These are phyloP conservation scores for Habrosyne pyritoides DNA, from an alignment of 2,888 invertebrate genomes.

Conservation along the genomic window DNA sequence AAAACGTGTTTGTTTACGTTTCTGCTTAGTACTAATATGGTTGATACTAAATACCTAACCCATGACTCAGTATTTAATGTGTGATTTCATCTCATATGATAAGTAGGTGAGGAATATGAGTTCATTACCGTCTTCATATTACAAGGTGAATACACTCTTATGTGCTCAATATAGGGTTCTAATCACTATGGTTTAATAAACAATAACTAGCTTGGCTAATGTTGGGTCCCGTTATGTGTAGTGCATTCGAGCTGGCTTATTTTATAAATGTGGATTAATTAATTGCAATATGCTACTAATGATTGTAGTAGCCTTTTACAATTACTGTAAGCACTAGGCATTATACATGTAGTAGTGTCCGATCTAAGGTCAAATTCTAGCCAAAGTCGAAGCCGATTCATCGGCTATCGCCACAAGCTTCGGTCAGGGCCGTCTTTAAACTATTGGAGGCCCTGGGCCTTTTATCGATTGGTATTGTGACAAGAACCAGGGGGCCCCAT, in stretches of 20 bases:
- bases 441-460: too few species aligned
- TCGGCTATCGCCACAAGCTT: too few species aligned
- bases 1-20: conserved; percentile 16
- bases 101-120: conserved; percentile 4
- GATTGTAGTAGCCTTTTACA: too few species aligned
- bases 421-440: too few species aligned
- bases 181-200: neutral
- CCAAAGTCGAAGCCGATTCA: too few species aligned
- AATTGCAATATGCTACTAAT: neutral
- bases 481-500: too few species aligned
- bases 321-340: too few species aligned
- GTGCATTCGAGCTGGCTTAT: conserved; percentile 3
- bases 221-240: conserved; percentile 8
- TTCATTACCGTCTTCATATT: conserved; percentile 12
- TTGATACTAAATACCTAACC: conserved; percentile 16
- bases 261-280: neutral
- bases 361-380: too few species aligned
- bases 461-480: too few species aligned
- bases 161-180: neutral
- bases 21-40: conserved; percentile 9
- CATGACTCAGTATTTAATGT: conserved; percentile 17
- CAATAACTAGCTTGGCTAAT: too few species aligned
- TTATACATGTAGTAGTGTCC: too few species aligned
- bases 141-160: conserved; percentile 2
- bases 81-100: conserved; percentile 11